These are phyloP conservation scores for Dynastes maya DNA, from an alignment of 2,888 invertebrate genomes.

Conservation along the genomic window DNA sequence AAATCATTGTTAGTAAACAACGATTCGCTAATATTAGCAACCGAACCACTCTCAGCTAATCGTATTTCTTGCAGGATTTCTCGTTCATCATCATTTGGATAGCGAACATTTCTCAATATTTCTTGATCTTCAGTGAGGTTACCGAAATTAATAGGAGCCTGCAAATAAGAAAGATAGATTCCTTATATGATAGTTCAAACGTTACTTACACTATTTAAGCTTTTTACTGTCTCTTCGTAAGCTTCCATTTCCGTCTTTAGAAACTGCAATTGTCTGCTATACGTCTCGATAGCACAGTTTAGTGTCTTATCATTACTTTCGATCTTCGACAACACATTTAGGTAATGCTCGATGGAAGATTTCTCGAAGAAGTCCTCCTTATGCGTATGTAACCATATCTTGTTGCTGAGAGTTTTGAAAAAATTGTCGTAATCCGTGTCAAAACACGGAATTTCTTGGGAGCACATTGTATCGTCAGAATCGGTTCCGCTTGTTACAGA, in stretches of 20 bases:
- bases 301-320: background rate
- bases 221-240: background rate
- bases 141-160: background rate
- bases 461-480: background rate
- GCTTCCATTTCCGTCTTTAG: background rate
- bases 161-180: background rate
- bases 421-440: background rate
- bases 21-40: constrained; percentile 6
- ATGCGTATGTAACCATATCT: constrained; percentile 3
- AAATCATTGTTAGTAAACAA: constrained; percentile 19
- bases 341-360: constrained; percentile 1
- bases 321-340: background rate
- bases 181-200: background rate
- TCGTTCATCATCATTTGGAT: background rate
- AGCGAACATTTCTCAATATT: background rate
- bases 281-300: background rate
- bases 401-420: background rate
- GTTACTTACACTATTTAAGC: background rate
- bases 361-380: constrained; percentile 1
- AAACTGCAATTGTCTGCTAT: background rate
- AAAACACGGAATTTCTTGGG: background rate
- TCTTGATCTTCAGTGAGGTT: background rate
- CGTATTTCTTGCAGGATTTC: background rate
- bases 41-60: background rate
- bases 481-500: background rate